phyloP scores from a whole-genome alignment of 2,888 invertebrate genomes.

The Rhorus exstirpatorius region DNA sequence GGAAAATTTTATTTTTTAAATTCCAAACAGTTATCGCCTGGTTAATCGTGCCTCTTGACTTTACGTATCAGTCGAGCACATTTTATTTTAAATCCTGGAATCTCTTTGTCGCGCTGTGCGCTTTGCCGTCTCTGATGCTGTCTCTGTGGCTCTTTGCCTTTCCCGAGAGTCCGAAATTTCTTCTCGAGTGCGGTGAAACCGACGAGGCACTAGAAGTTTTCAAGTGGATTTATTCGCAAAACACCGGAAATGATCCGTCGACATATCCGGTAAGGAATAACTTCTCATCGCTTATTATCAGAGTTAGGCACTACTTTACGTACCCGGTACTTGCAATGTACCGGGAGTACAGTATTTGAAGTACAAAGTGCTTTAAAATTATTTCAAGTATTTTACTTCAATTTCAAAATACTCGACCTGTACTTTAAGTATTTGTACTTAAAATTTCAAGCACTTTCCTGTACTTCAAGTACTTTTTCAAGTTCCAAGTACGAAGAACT shows the following conservation, averaged over 20 bases:
- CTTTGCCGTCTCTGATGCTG: slow-evolving; percentile 90
- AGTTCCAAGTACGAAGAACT: too few species aligned
- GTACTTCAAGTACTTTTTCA: too few species aligned
- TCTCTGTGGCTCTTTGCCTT: slow-evolving; percentile 91
- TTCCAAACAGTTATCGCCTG: slow-evolving; percentile 90
- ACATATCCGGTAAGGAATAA: slow-evolving; percentile 90
- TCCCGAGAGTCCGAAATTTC: slow-evolving; percentile 94
- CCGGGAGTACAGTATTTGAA: too few species aligned
- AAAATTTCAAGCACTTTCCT: too few species aligned
- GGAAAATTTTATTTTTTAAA: background rate
- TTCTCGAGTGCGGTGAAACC: slow-evolving; percentile 92
- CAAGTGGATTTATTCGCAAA: slow-evolving; percentile 90
- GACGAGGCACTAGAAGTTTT: slow-evolving; percentile 91
- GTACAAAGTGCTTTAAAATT: too few species aligned
- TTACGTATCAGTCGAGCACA: slow-evolving; percentile 87
- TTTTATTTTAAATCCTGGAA: slow-evolving; percentile 94
- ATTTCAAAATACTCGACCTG: too few species aligned
- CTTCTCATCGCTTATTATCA: background rate
- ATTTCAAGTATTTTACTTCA: background rate
- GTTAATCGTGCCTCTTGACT: slow-evolving; percentile 91
- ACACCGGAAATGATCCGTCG: slow-evolving; percentile 90
- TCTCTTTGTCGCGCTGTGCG: slow-evolving; percentile 92
- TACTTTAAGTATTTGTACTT: too few species aligned
- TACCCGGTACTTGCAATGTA: background rate
- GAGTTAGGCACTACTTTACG: background rate